Evolutionary conservation across 2,113 vertebrate species (phyloP).

Genomic region (Cygnus atratus): DNA sequence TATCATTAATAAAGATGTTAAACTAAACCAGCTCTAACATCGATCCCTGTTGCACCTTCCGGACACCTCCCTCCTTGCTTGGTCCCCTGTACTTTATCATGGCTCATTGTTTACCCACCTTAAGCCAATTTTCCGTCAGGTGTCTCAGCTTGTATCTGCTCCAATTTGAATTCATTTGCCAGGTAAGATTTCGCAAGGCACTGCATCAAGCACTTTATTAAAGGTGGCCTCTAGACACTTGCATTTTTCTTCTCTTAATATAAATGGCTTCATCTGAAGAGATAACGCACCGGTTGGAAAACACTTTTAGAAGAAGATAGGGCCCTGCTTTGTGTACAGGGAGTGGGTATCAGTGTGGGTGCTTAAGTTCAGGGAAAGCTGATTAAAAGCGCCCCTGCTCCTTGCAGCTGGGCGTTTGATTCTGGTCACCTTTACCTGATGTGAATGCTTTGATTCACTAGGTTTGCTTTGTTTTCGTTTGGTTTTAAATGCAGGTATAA

Average conservation of each 20-base stretch:
- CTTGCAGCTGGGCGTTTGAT: neutral
- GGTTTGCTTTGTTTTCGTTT: neutral
- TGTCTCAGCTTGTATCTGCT: slow-evolving; percentile 22
- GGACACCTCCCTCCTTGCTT: neutral
- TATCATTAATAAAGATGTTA: slow-evolving; percentile 68
- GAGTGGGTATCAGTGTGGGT: neutral
- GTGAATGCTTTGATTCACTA: neutral
- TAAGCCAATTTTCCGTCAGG: slow-evolving; percentile 16
- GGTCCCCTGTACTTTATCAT: slow-evolving; percentile 46
- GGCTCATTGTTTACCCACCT: slow-evolving; percentile 27
- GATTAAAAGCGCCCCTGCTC: neutral
- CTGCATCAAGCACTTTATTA: slow-evolving; percentile 45
- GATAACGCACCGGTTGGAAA: neutral
- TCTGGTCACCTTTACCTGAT: neutral
- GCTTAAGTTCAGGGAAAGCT: neutral
- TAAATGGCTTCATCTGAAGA: neutral
- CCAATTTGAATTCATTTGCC: slow-evolving; percentile 56
- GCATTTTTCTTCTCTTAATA: slow-evolving; percentile 41
- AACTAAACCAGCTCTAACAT: slow-evolving; percentile 41
- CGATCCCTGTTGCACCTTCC: slow-evolving; percentile 35
- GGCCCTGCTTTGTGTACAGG: rapidly evolving
- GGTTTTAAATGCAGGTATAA: neutral
- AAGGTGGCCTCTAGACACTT: slow-evolving; percentile 27
- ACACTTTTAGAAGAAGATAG: neutral
- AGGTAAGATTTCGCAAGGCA: neutral